These are phyloP conservation scores for Danaus chrysippus DNA, from an alignment of 2,888 invertebrate genomes.

Conservation along the genomic window DNA sequence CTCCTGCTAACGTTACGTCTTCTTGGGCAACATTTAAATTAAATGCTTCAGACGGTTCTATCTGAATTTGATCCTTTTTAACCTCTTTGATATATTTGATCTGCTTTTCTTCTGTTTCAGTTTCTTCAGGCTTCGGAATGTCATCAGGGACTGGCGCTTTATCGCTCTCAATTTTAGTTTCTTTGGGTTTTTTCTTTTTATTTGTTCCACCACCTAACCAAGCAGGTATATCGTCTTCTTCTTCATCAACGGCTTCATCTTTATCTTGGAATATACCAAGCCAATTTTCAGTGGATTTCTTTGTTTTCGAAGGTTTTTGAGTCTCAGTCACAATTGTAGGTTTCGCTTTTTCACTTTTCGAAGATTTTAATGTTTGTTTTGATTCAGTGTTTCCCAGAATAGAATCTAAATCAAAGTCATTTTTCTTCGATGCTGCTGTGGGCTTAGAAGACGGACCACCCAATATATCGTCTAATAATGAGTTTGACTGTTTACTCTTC, in stretches of 20 bases:
- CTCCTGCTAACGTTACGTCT: conserved; percentile 75
- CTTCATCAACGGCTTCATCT: conserved; percentile 46
- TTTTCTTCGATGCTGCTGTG: conserved; percentile 48
- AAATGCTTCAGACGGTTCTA: conserved; percentile 30
- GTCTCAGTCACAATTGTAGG: conserved; percentile 38
- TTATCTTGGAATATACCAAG: conserved; percentile 68
- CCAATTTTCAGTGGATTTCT: conserved; percentile 65
- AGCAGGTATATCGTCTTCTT: conserved; percentile 57
- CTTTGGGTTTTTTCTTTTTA: conserved; percentile 48
- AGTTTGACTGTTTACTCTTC: conserved; percentile 66
- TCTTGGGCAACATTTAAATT: conserved; percentile 49
- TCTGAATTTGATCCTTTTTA: conserved; percentile 21
- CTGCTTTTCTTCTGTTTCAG: conserved; percentile 28
- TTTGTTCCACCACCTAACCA: conserved; percentile 59
- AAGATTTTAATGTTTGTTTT: conserved; percentile 40
- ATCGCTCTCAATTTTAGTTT: conserved; percentile 31
- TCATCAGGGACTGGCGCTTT: conserved; percentile 25
- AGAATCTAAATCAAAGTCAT: conserved; percentile 61
- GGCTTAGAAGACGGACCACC: conserved; percentile 63
- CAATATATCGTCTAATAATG: conserved; percentile 76
- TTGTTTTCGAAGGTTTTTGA: conserved; percentile 45
- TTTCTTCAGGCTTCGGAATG: conserved; percentile 19
- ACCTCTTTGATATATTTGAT: conserved; percentile 29
- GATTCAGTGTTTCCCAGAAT: conserved; percentile 55
- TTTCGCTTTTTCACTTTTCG: conserved; percentile 43